phyloP scores from a whole-genome alignment of 2,113 vertebrate species.

The Madoqua kirkii region DNA sequence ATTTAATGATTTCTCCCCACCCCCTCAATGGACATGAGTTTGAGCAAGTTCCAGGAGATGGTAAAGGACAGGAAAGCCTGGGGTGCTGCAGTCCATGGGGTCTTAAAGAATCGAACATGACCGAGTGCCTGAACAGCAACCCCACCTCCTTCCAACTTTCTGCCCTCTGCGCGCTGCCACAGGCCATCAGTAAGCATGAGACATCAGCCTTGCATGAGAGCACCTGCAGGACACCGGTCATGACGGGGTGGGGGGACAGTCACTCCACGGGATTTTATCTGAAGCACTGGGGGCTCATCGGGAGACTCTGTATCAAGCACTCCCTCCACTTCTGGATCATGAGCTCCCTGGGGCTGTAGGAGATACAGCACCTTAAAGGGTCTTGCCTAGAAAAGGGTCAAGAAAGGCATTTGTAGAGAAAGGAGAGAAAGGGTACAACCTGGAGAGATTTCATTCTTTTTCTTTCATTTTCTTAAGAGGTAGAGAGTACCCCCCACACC shows the following conservation, averaged over 20 bases:
- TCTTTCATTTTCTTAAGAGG: not conserved
- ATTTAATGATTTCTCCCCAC: not conserved
- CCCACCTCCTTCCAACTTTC: not conserved
- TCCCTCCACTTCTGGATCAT: not conserved
- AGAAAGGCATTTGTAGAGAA: not conserved
- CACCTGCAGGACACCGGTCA: rapidly evolving
- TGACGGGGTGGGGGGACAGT: not conserved
- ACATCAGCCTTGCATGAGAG: not conserved
- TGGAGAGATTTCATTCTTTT: not conserved
- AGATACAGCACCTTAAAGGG: not conserved
- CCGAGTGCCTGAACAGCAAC: not conserved
- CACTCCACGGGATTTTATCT: not conserved
- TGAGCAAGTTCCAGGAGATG: not conserved
- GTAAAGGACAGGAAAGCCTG: not conserved
- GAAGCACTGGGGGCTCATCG: not conserved
- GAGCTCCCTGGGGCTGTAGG: not conserved
- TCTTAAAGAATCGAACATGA: not conserved
- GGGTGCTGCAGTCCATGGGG: not conserved
- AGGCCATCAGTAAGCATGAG: not conserved
- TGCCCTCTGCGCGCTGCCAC: not conserved
- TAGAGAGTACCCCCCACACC: not conserved
- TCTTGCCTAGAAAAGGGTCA: not conserved
- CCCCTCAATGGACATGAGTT: not conserved
- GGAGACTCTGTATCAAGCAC: not conserved
- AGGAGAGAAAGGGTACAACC: not conserved